Evolutionary conservation across 2,888 invertebrate genomes (phyloP), one percentile per base, ranked within the genome.

Genomic region (Orthonychiurus folsomi): DNA sequence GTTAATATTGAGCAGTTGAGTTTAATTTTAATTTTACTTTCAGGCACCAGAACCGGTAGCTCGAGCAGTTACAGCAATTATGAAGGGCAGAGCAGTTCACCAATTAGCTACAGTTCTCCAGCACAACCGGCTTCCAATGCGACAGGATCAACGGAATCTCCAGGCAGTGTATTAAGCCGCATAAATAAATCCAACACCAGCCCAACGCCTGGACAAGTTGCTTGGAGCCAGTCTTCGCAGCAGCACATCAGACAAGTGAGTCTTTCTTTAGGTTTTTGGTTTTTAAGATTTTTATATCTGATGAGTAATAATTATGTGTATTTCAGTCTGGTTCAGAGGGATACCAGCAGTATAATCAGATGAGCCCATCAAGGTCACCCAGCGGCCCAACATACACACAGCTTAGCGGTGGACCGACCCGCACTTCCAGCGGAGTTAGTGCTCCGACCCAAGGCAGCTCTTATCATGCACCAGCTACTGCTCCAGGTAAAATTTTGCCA

Each of bases 291-390:
- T 62, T 65, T 60, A 57, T 65, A 59, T 62, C 56, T 66, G 62
- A 67, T 63, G 65, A 67, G 28, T 78, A 84, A 73, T 82, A 84
- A n/a, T n/a, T n/a, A n/a, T n/a, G n/a, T n/a, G n/a, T n/a, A n/a
- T n/a, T n/a, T n/a, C n/a, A n/a, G 75, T 83, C 85, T 3, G 84
- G 85, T 47, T 82, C 86, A 23, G 86, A 86, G 75, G 84, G 85
- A 50, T 86, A 87, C 76, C 86, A 86, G 73, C 84, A 82, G 74
- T 85, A 81, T 77, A 82, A 81, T 73, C 78, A 78, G 68, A 85
- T 86, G 74, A 90, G 89, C 78, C 89, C 91, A 53, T 84, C 86
- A 63, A 83, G 89, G 74, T 89, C 89, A 23, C 90, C 90, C n/a
- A 84, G 84, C 74, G 89, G 89, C 60, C 88, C 88, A 24, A 88